Conservation (phyloP, 2,888 invertebrate species). For the Odontomyia ornata region DNA sequence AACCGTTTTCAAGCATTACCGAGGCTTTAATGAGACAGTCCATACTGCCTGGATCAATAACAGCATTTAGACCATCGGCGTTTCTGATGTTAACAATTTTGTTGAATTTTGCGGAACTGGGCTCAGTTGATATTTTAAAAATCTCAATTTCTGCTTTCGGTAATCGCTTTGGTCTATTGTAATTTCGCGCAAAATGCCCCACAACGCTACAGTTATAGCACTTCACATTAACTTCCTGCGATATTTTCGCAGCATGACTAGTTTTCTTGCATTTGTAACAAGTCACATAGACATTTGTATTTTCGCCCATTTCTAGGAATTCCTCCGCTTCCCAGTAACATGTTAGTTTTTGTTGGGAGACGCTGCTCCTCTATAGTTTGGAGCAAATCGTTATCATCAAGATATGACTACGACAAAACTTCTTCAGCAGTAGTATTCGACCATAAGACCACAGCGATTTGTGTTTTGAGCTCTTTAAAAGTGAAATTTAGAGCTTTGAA, state of each 20-base stretch:
- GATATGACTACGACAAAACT: background rate
- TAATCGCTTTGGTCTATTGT: background rate
- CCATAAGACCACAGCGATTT: background rate
- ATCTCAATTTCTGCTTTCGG: background rate
- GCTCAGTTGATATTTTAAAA: background rate
- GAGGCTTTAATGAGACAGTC: background rate
- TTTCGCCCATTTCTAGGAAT: background rate
- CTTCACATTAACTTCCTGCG: background rate
- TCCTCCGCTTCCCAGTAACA: background rate
- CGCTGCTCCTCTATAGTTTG: background rate
- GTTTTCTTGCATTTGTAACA: background rate
- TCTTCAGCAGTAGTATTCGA: background rate
- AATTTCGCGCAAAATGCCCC: background rate
- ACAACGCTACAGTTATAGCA: too few species aligned
- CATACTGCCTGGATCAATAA: background rate
- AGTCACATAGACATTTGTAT: background rate
- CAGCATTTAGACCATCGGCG: background rate
- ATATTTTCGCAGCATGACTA: background rate
- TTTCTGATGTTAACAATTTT: background rate
- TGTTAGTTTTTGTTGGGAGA: background rate
- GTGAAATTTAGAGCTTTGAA: background rate
- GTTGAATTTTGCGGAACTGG: background rate
- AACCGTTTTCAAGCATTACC: background rate
- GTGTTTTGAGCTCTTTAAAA: background rate
- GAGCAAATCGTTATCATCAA: background rate